These are phyloP conservation scores for Tyria jacobaeae DNA, from an alignment of 2,888 invertebrate genomes.

Conservation along the genomic window DNA sequence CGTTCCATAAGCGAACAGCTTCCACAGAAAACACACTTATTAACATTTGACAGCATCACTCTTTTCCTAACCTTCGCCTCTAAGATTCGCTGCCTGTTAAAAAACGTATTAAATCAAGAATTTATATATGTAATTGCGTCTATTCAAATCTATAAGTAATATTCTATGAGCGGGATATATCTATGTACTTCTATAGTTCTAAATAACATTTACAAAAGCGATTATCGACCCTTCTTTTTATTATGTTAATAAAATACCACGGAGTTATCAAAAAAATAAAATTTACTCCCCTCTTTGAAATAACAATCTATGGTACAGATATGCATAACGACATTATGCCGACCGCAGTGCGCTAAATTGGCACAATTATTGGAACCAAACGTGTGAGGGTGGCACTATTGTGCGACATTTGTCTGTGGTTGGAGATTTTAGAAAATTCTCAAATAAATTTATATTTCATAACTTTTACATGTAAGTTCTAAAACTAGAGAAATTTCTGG, in stretches of 20 bases:
- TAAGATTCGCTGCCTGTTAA: no score
- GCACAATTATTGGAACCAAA: conserved; percentile 65
- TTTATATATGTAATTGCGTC: no score
- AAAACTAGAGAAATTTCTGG: no score
- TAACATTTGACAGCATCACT: no score
- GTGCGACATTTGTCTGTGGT: neutral
- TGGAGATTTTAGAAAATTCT: neutral
- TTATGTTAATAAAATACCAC: conserved; percentile 16
- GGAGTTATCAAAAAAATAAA: conserved; percentile 12
- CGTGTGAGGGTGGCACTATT: conserved; percentile 41
- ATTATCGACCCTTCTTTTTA: conserved; percentile 5
- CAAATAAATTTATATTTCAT: neutral
- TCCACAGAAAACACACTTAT: no score
- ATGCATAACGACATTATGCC: conserved; percentile 50
- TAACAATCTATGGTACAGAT: conserved; percentile 34
- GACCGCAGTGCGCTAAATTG: conserved; percentile 69
- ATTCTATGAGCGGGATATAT: no score
- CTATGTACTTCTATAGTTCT: neutral
- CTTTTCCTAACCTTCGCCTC: no score
- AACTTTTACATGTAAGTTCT: neutral
- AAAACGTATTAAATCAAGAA: no score
- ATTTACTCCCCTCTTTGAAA: conserved; percentile 21
- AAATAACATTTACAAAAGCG: conserved; percentile 18
- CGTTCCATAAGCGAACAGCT: no score
- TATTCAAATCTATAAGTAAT: no score